Percentiles rank a stretch among this genome's conserved stretches.
Conservation (phyloP, 2,113 vertebrate genomes). For the Nothobranchius kuhntae region DNA sequence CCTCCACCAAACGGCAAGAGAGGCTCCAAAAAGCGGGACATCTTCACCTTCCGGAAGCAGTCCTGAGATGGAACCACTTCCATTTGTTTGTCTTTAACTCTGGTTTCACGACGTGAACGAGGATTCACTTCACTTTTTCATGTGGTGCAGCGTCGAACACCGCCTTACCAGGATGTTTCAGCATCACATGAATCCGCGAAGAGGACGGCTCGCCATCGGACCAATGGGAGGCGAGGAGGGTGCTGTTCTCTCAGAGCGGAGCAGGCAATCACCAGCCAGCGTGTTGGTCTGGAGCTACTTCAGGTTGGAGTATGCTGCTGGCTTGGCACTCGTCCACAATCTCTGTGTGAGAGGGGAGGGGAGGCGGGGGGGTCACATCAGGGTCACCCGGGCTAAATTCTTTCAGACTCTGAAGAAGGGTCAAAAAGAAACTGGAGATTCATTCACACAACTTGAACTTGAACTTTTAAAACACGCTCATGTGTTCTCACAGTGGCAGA, state of each 20-base stretch:
- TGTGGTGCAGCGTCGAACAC: conserved; percentile 59
- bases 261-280: conserved; percentile 55
- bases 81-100: background rate
- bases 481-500: conserved; percentile 48
- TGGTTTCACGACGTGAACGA: conserved; percentile 25
- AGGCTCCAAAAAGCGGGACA: conserved; percentile 83
- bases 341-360: conserved; percentile 37
- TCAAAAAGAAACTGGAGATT: conserved; percentile 54
- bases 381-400: conserved; percentile 48
- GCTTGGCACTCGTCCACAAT: conserved; percentile 56
- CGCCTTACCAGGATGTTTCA: conserved; percentile 59
- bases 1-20: conserved; percentile 76
- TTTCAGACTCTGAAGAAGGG: conserved; percentile 37
- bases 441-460: conserved; percentile 51
- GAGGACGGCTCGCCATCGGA: conserved; percentile 23
- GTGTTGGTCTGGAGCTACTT: conserved; percentile 45
- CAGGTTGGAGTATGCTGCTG: conserved; percentile 55
- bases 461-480: conserved; percentile 37
- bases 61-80: conserved; percentile 58
- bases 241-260: conserved; percentile 37
- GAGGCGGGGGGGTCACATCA: conserved; percentile 46
- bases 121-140: conserved; percentile 30
- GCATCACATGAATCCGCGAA: conserved; percentile 24
- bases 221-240: conserved; percentile 24
- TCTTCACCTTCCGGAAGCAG: conserved; percentile 90